Base-by-base conservation (phyloP, 2,888 invertebrate species). In the Platycheirus rosarum region DNA sequence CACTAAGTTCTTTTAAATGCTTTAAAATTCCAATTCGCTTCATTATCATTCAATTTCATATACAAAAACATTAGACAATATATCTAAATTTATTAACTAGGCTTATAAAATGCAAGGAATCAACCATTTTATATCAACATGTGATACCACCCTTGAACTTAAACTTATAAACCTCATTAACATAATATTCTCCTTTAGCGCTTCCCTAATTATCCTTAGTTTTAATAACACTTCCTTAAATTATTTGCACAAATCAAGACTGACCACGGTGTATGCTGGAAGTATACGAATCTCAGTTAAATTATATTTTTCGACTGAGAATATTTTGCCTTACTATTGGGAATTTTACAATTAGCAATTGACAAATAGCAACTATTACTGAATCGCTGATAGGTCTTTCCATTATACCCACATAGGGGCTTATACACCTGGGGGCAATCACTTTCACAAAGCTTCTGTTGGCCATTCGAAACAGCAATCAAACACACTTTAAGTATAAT, bases 331-430 rank as follows among this genome's bases (percentile, higher is more conserved):
- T 26, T 23, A 57, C 40, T 40, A 7, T 23, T 7, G 13, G 57
- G 14, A 6, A 5, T 14, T 57, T 40, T 14, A 11, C 57, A 57
- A 57, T 57, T 40, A 0, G 57, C 57, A 5, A 40, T 40, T 40
- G 57, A 57, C 14, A 57, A 16, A 23, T 57, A 57, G 40, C 57
- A 57, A 11, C 7, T 40, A 11, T 57, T 57, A 9, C 1, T 9
- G 8, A 57, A 57, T 23, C 8, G 0, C 4, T 40, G 0, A 26
- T 57, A 57, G 2, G 0, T 23, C 11, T 8, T 35, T 20, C 40
- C 3, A 23, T 57, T 14, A 9, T 1, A 23, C 40, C 6, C 57
- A 57, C 57, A 57, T 0, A 57, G 1, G 6, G 57, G 57, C 2
- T 40, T 0, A 20, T 20, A 40, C 0, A 1, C 9, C 0, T 14